phyloP scores from a whole-genome alignment of 92 coral and sea anemone species.

The Siderastrea siderea region DNA sequence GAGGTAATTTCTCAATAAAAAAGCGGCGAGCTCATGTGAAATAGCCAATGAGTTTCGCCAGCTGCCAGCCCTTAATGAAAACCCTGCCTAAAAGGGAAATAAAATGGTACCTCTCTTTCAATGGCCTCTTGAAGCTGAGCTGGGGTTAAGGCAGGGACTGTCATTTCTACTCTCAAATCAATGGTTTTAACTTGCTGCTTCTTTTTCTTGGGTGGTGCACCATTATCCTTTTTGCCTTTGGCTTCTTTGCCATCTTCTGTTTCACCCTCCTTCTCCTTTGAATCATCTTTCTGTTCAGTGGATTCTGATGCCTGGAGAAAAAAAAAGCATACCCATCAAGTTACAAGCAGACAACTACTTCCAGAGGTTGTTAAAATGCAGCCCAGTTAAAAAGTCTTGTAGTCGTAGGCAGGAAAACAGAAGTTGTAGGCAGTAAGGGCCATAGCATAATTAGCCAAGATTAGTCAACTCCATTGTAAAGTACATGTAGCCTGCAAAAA shows the following conservation, averaged over 20 bases:
- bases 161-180: conserved; percentile 81
- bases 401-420: no score
- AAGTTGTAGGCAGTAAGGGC: no score
- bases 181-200: conserved; percentile 84
- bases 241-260: conserved; percentile 52
- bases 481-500: no score
- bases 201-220: conserved; percentile 90
- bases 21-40: no score
- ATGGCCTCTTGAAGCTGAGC: conserved; percentile 70
- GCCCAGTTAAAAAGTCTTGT: no score
- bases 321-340: neutral
- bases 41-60: no score
- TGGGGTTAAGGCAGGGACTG: conserved; percentile 73
- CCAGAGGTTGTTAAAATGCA: no score
- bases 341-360: neutral
- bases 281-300: conserved; percentile 51
- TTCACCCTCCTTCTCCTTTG: conserved; percentile 49
- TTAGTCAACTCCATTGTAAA: no score
- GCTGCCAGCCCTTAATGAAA: no score
- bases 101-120: conserved; percentile 83
- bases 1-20: no score
- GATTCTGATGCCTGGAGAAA: conserved; percentile 18
- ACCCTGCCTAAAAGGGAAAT: no score
- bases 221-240: conserved; percentile 71
- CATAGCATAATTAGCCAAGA: no score